phyloP scores from a whole-genome alignment of 2,888 invertebrate species.

The Rhamnusium bicolor region DNA sequence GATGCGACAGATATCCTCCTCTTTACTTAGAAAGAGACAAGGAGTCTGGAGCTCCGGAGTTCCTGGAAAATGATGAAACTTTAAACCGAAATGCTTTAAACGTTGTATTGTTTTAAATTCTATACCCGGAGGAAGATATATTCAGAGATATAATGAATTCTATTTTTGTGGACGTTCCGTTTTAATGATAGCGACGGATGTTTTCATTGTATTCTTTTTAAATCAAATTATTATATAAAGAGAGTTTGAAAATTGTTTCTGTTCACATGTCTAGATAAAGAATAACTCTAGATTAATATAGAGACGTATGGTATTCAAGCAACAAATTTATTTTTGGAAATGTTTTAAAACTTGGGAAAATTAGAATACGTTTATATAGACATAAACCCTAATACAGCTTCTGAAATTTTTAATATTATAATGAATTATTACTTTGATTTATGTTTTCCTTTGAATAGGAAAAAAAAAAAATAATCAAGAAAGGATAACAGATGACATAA shows the following conservation, averaged over 20 bases:
- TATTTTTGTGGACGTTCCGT: slow-evolving; percentile 9
- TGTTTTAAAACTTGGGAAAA: too few relatives aligned
- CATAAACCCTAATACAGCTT: too few relatives aligned
- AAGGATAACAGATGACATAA: too few relatives aligned
- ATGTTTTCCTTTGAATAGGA: too few relatives aligned
- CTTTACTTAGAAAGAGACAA: neutral
- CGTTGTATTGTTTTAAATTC: slow-evolving; percentile 15
- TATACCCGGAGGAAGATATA: neutral
- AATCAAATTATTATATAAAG: neutral
- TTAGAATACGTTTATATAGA: too few relatives aligned
- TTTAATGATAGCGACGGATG: slow-evolving; percentile 4
- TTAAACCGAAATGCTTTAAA: neutral
- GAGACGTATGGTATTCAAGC: too few relatives aligned
- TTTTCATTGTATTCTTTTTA: neutral
- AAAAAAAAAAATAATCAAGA: too few relatives aligned
- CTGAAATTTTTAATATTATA: too few relatives aligned
- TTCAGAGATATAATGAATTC: neutral
- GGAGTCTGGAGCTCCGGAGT: neutral
- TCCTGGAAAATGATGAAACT: neutral
- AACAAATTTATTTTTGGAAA: too few relatives aligned
- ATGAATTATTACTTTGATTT: too few relatives aligned
- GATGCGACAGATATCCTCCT: slow-evolving; percentile 8
- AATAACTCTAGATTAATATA: neutral
- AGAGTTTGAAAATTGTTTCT: neutral
- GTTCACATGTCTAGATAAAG: neutral